Conservation (phyloP, 2,888 invertebrate species). For the Drosophila neonasuta region DNA sequence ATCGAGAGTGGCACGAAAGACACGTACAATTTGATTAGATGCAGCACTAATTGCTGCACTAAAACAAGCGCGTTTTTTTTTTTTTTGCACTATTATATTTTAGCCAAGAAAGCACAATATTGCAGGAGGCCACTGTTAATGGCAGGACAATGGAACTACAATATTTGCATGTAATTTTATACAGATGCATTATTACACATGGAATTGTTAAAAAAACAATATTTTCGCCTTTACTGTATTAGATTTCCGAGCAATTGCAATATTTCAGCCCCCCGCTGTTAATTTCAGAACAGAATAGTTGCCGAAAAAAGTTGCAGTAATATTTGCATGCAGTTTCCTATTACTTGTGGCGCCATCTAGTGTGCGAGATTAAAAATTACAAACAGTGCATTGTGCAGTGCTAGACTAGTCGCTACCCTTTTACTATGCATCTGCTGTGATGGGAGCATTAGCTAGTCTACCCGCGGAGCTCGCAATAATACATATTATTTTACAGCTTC, state of each 20-base stretch:
- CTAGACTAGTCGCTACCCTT: background rate
- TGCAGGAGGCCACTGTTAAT: constrained; percentile 29
- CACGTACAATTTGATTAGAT: constrained; percentile 69
- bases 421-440: background rate
- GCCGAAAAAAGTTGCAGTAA: constrained; percentile 3
- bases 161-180: background rate
- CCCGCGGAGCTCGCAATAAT: constrained; percentile 3
- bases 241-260: constrained; percentile 9
- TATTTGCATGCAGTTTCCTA: background rate
- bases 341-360: constrained; percentile 11
- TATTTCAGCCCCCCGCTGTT: constrained; percentile 26
- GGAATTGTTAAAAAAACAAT: too few relatives aligned
- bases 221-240: background rate
- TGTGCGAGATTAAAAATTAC: background rate
- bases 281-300: constrained; percentile 24
- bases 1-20: constrained; percentile 54
- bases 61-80: constrained; percentile 11
- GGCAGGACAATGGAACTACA: constrained; percentile 21
- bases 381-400: background rate
- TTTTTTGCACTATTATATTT: constrained; percentile 7
- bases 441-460: background rate
- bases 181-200: too few relatives aligned
- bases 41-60: constrained; percentile 6
- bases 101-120: constrained; percentile 17
- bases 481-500: constrained; percentile 21